Evolutionary conservation across 2,888 invertebrate species (phyloP).

Genomic region (Caenorhabditis sp.): DNA sequence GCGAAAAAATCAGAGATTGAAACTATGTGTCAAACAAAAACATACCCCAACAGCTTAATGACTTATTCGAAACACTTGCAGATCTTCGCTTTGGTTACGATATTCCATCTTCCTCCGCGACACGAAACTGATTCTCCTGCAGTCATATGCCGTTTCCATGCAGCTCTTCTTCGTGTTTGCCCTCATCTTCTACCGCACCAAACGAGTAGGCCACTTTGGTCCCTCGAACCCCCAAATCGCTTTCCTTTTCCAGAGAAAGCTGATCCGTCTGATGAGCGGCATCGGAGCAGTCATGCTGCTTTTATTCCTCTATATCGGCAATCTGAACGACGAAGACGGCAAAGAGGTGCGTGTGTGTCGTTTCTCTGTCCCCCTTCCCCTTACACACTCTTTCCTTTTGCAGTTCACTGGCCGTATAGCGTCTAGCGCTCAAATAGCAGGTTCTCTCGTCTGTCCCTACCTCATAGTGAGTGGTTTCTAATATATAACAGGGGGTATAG

Average conservation of each 20-base stretch:
- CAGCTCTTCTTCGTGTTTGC: slow-evolving; percentile 78
- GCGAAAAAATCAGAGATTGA: too few relatives aligned
- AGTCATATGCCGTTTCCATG: slow-evolving; percentile 79
- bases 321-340: slow-evolving; percentile 76
- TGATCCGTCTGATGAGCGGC: slow-evolving; percentile 70
- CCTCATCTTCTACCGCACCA: slow-evolving; percentile 78
- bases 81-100: slow-evolving; percentile 79
- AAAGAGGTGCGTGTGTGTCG: slow-evolving; percentile 65
- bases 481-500: slow-evolving; percentile 64
- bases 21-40: too few relatives aligned
- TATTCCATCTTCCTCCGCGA: slow-evolving; percentile 81
- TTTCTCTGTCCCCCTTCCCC: slow-evolving; percentile 13
- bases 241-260: slow-evolving; percentile 68
- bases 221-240: background rate
- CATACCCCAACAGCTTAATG: too few relatives aligned
- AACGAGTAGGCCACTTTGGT: slow-evolving; percentile 72
- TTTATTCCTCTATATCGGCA: slow-evolving; percentile 74
- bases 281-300: slow-evolving; percentile 66
- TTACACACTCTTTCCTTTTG: slow-evolving; percentile 17
- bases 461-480: slow-evolving; percentile 75
- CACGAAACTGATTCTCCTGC: slow-evolving; percentile 77
- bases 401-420: slow-evolving; percentile 76
- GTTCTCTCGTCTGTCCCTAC: slow-evolving; percentile 82
- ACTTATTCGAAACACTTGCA: slow-evolving; percentile 42
- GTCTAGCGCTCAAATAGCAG: slow-evolving; percentile 81